Evolutionary conservation across 2,797 vertebrate species (phyloP).

Genomic region (Acropternis orthonyx): DNA sequence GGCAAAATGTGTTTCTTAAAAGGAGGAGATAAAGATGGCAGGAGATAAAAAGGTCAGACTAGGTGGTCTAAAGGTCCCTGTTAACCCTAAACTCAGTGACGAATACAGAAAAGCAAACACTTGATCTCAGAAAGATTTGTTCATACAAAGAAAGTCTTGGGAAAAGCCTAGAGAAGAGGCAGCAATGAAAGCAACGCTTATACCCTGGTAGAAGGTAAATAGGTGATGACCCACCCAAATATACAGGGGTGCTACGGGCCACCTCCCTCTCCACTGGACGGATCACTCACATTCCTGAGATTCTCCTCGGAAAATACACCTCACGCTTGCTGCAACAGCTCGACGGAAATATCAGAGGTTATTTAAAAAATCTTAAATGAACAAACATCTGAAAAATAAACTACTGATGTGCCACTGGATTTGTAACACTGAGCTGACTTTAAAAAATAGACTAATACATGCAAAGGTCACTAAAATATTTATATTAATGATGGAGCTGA

Average conservation of each 20-base stretch:
- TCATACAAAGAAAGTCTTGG: conserved; percentile 13
- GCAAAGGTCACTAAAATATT: conserved; percentile 71
- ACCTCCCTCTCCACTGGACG: neutral
- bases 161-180: neutral
- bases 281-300: neutral
- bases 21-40: conserved; percentile 9
- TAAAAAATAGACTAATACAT: conserved; percentile 50
- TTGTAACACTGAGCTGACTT: neutral
- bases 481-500: conserved; percentile 61
- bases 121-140: conserved; percentile 24
- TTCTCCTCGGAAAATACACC: neutral
- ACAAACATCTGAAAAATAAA: conserved; percentile 21
- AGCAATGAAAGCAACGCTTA: neutral
- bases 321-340: neutral
- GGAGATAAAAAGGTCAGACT: conserved; percentile 37
- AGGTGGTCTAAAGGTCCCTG: conserved; percentile 41
- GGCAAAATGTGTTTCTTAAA: neutral
- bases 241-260: accelerated
- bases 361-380: neutral
- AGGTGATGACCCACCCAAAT: neutral
- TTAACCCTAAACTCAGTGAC: conserved; percentile 16
- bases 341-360: neutral
- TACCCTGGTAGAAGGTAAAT: neutral
- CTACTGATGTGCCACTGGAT: neutral
- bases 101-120: conserved; percentile 49